These are phyloP conservation scores for Misgurnus mizolepis DNA, from an alignment of 2,113 vertebrate species.

Conservation along the genomic window DNA sequence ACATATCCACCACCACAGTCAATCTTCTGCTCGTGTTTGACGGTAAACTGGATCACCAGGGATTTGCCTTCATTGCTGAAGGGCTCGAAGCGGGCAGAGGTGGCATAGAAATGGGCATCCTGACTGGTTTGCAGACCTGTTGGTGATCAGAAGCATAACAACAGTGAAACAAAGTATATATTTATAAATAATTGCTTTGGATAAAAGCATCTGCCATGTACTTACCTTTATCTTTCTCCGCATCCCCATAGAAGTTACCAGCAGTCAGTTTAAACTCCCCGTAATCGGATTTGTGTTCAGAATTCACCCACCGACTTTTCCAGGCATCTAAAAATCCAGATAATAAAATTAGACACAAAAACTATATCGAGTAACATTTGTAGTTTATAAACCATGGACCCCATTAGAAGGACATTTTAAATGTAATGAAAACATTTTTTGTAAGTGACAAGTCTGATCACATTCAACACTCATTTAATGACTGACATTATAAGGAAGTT, in stretches of 20 bases:
- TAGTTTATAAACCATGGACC: neutral
- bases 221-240: slow-evolving; percentile 91
- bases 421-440: neutral
- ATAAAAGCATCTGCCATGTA: neutral
- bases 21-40: slow-evolving; percentile 89
- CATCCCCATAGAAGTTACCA: slow-evolving; percentile 90
- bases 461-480: neutral
- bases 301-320: slow-evolving; percentile 87
- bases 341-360: neutral
- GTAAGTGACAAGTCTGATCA: neutral
- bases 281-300: slow-evolving; percentile 91
- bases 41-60: slow-evolving; percentile 82
- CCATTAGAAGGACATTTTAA: neutral
- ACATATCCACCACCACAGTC: slow-evolving; percentile 87
- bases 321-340: slow-evolving; percentile 72
- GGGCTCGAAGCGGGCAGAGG: slow-evolving; percentile 79
- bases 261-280: slow-evolving; percentile 85
- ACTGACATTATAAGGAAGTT: slow-evolving; percentile 9
- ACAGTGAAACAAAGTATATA: neutral
- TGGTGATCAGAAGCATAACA: neutral
- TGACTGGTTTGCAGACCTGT: slow-evolving; percentile 86
- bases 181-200: neutral
- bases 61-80: slow-evolving; percentile 84
- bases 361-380: neutral
- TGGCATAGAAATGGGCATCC: slow-evolving; percentile 83